Percentiles rank a stretch among this genome's conserved stretches.
Evolutionary conservation across 2,797 vertebrate species (phyloP).

Genomic region (Tachyglossus aculeatus): DNA sequence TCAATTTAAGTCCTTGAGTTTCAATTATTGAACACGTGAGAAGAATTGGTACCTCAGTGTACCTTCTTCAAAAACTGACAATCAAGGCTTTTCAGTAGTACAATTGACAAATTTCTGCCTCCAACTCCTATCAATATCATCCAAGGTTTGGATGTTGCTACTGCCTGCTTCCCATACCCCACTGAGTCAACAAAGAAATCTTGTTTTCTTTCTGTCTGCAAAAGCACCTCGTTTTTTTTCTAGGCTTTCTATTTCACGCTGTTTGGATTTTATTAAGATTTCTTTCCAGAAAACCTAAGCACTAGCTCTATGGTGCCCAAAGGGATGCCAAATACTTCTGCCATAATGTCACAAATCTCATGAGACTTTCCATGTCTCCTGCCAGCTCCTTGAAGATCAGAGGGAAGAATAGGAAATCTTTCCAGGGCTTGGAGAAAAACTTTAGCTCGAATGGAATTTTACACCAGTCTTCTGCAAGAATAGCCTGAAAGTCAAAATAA

Average conservation of each 20-base stretch:
- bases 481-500: background rate
- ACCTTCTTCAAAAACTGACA: background rate
- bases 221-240: conserved; percentile 57
- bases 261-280: conserved; percentile 75
- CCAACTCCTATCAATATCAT: background rate
- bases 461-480: background rate
- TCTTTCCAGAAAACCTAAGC: conserved; percentile 58
- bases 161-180: conserved; percentile 20
- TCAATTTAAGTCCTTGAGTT: background rate
- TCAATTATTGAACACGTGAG: background rate
- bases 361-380: conserved; percentile 56
- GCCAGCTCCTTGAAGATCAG: conserved; percentile 49
- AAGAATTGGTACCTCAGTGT: background rate
- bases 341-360: conserved; percentile 49
- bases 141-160: background rate
- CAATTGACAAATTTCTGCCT: background rate
- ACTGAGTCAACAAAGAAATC: conserved; percentile 48
- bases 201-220: conserved; percentile 61
- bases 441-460: conserved; percentile 17
- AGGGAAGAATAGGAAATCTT: conserved; percentile 33
- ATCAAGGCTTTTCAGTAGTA: background rate
- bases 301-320: conserved; percentile 51
- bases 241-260: conserved; percentile 74
- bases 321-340: conserved; percentile 45
- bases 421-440: conserved; percentile 37